Conservation (phyloP, 2,113 vertebrate genomes). For the Melanerpes aurifrons region DNA sequence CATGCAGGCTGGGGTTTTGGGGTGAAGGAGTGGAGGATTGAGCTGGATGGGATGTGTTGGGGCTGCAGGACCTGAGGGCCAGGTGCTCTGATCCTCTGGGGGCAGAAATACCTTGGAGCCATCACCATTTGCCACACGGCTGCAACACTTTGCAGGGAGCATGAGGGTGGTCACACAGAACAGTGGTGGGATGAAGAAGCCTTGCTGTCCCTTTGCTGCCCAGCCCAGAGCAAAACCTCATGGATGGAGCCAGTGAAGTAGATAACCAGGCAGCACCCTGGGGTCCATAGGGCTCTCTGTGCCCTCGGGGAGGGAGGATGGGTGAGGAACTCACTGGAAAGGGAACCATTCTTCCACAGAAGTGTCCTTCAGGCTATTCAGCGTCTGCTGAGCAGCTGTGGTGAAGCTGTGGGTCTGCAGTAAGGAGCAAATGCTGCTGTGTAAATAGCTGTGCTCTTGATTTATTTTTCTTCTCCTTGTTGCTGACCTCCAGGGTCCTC, state of each 20-base stretch:
- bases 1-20: not conserved
- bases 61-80: not conserved
- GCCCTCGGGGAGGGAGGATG: not conserved
- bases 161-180: not conserved
- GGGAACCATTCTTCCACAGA: not conserved
- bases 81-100: not conserved
- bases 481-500: not conserved
- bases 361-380: not conserved
- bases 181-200: not conserved
- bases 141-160: not conserved
- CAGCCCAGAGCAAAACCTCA: not conserved
- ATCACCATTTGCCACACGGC: rapidly evolving
- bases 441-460: not conserved
- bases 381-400: constrained; percentile 53
- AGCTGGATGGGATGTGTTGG: rapidly evolving
- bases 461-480: constrained; percentile 8
- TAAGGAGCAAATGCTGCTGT: not conserved
- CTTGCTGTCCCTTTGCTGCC: not conserved
- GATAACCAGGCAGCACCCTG: not conserved
- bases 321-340: not conserved
- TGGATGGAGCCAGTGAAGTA: not conserved
- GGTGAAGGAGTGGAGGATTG: not conserved
- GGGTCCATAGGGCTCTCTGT: rapidly evolving
- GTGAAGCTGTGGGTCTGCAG: not conserved
- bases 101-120: not conserved